Percentiles rank a stretch among this genome's conserved stretches.
Evolutionary conservation across 2,888 invertebrate species (phyloP).

Genomic region (Brachyptera putata): DNA sequence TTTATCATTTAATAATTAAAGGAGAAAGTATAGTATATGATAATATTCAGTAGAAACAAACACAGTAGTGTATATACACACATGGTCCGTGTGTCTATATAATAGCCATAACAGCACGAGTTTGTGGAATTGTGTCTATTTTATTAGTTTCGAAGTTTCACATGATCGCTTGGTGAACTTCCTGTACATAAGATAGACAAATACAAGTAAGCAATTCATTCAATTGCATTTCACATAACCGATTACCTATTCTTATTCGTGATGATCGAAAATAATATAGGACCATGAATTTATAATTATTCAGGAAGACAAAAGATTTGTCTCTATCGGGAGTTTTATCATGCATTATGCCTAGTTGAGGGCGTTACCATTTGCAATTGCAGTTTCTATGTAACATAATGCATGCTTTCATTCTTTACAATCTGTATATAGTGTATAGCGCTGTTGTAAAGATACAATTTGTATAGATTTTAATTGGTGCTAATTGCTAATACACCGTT

Average conservation of each 20-base stretch:
- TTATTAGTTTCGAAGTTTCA: conserved; percentile 8
- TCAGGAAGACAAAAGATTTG: conserved; percentile 8
- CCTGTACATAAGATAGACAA: too few relatives aligned
- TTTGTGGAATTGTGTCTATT: conserved; percentile 1
- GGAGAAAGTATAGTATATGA: conserved; percentile 6
- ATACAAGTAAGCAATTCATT: not conserved
- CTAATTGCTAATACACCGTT: not conserved
- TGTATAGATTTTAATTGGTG: not conserved
- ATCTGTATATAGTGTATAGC: too few relatives aligned
- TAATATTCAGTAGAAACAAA: conserved; percentile 15
- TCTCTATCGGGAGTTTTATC: not conserved
- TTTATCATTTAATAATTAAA: conserved; percentile 5
- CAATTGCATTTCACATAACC: not conserved
- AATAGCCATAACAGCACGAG: not conserved
- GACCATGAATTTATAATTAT: conserved; percentile 12
- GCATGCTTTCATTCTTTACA: too few relatives aligned
- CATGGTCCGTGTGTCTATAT: not conserved
- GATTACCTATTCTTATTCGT: too few relatives aligned
- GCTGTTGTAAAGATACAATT: not conserved
- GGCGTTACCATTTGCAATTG: conserved; percentile 5
- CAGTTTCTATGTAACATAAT: too few relatives aligned
- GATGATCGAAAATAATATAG: conserved; percentile 8
- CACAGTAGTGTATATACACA: not conserved
- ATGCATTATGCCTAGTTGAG: not conserved
- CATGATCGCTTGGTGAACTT: not conserved